A percentile compares a stretch with the other conserved stretches of the same genome.
Evolutionary conservation across 2,113 vertebrate species (phyloP).

Genomic region (Nibea coibor): DNA sequence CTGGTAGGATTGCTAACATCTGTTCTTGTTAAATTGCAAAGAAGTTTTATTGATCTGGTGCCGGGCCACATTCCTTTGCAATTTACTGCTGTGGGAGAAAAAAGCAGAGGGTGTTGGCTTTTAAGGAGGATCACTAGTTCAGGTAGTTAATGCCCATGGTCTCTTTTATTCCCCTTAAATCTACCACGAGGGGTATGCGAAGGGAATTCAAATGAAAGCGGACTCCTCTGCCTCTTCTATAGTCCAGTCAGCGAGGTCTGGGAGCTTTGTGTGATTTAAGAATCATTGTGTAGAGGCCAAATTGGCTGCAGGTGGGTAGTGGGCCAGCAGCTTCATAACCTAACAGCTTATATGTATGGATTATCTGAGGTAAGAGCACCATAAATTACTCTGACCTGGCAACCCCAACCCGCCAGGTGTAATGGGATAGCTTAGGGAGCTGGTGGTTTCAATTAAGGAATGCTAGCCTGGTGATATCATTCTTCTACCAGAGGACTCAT

Average conservation of each 20-base stretch:
- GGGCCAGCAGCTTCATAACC: constrained; percentile 63
- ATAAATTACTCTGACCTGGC: constrained; percentile 73
- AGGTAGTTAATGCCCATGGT: constrained; percentile 69
- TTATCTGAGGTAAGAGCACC: constrained; percentile 65
- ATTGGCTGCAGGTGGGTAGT: constrained; percentile 76
- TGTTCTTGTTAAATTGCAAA: constrained; percentile 80
- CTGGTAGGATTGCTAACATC: constrained; percentile 68
- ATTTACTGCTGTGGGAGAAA: constrained; percentile 64
- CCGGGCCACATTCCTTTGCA: constrained; percentile 67
- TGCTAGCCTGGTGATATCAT: constrained; percentile 53
- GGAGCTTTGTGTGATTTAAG: constrained; percentile 72
- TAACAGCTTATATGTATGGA: constrained; percentile 69
- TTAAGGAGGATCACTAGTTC: constrained; percentile 65
- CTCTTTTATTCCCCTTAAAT: constrained; percentile 44
- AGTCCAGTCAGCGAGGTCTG: constrained; percentile 60
- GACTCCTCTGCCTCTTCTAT: constrained; percentile 54
- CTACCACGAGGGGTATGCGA: constrained; percentile 47
- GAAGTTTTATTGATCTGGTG: constrained; percentile 75
- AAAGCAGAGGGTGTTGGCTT: constrained; percentile 43
- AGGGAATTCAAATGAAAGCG: constrained; percentile 76
- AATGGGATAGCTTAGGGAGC: constrained; percentile 57
- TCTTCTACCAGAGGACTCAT: constrained; percentile 18
- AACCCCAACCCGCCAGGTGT: constrained; percentile 46
- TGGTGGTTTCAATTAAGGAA: constrained; percentile 68
- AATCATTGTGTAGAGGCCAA: constrained; percentile 63